Evolutionary conservation across 2,797 vertebrate species (phyloP), one percentile per base, ranked within the genome.

Genomic region (Spondyliosoma cantharus): DNA sequence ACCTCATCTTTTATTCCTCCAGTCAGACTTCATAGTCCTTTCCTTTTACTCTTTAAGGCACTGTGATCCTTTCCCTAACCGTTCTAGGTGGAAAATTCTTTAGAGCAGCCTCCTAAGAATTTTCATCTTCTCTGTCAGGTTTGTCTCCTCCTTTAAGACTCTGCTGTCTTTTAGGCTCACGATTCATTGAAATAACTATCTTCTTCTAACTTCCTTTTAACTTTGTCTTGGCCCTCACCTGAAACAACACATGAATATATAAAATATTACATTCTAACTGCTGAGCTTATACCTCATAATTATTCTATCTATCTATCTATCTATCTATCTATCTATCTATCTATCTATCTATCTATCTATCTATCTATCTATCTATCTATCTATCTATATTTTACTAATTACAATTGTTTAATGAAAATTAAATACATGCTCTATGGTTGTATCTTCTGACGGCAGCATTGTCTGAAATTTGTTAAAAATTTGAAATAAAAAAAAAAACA

Each of bases 1-100:
- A 50, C 22, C 27, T 81, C 52, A 65, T 69, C 63, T 70, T 87
- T 91, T 81, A 80, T 84, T 83, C 70, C 65, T 80, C 19, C 57
- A 76, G 54, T 81, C 79, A 88, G 54, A 60, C 74, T 73, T 78
- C 80, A 86, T 6, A 67, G 69, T 68, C 12, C 15, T 74, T 79
- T 86, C 52, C 56, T 70, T 63, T 77, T 14, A 58, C 76, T 75
- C 74, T 81, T 82, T 66, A 42, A 62, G 66, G 52, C 43, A 24
- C 62, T 67, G 71, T 72, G 71, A 81, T 52, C 48, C 32, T 61
- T 58, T 79, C 78, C 77, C 32, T 69, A 67, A 76, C 37, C 60
- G 58, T 65, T 16, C 27, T 49, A 20, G 32, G 52, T 68, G 56
- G 62, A 77, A 68, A 56, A 24, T 27, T 71, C 45, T 78, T 67